Base-by-base conservation (phyloP, 2,797 vertebrate genomes). In the Macropus fuliginosus region DNA sequence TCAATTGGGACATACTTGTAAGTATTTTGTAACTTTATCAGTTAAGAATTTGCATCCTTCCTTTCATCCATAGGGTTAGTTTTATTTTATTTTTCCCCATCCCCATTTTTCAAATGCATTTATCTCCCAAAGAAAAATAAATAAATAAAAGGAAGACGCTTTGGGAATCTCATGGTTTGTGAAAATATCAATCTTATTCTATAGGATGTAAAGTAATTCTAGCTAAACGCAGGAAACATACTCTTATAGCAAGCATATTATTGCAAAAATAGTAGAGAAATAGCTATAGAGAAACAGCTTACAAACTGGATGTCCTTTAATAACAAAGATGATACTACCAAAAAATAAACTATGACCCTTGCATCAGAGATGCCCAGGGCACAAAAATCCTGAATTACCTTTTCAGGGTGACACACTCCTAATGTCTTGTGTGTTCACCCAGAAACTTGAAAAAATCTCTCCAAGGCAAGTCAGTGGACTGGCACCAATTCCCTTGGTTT, bases 121-220 rank as follows among this genome's bases (percentile, higher is more conserved):
- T 40, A 18, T 56, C 92, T 0, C 56, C 94, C 34, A 91, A 34
- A 81, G 8, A 4, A 46, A 81, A 81, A 81, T 8, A 87, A 87
- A 46, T 12, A 87, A 87, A 74, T 1, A 97, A 91, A 97, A 34
- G 90, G 0, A 93, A 1, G 0, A 1, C 3, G 54, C 14, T 9
- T 91, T 96, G 93, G 91, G n/a, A 95, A 95, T 57, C 0, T 66
- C 57, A 10, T 0, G 0, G 5, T 97, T 96, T 89, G 14, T 54
- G 94, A 94, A 55, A 62, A 62, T 1, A 91, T 90, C 93, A 90
- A 93, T 54, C 3, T 95, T 31, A 57, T 74, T 12, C 54, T 94
- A 90, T 93, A 95, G 21, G 59, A 94, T 97, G 97, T 89, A 91
- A 0, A 0, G 81, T 91, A 92, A 94, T 94, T 97, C n/a, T 74